These are phyloP conservation scores for Tricholauxania praeusta DNA, from an alignment of 2,888 invertebrate species.

Conservation along the genomic window DNA sequence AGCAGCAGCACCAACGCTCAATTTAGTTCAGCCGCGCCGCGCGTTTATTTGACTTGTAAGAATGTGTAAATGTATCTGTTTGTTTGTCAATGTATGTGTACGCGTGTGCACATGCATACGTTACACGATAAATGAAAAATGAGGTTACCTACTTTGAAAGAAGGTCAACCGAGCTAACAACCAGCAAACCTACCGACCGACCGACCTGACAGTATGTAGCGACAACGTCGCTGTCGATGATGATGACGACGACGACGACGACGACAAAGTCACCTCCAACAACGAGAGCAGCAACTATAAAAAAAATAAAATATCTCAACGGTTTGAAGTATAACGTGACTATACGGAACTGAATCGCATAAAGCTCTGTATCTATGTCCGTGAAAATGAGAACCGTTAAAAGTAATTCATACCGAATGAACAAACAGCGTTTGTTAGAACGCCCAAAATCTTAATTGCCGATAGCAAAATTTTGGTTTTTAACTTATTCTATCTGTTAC, in stretches of 20 bases:
- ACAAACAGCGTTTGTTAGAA: background rate
- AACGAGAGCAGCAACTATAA: background rate
- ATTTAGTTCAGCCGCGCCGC: slow-evolving; percentile 20
- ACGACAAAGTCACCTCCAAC: background rate
- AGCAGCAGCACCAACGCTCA: background rate
- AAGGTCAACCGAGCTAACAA: slow-evolving; percentile 57
- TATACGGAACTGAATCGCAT: too few species aligned
- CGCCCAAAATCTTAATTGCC: background rate
- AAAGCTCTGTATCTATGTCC: too few species aligned
- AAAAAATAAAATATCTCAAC: too few species aligned
- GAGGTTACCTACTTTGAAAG: slow-evolving; percentile 67
- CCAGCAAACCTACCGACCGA: slow-evolving; percentile 36
- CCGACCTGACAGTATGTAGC: background rate
- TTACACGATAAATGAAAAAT: slow-evolving; percentile 65
- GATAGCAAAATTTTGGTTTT: too few species aligned
- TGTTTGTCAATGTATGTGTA: background rate
- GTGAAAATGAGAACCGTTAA: background rate
- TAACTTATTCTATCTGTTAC: too few species aligned
- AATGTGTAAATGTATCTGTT: background rate
- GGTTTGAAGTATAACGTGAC: too few species aligned
- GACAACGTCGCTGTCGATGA: background rate
- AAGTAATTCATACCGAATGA: background rate
- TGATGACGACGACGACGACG: background rate
- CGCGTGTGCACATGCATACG: slow-evolving; percentile 38
- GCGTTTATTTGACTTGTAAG: background rate